These are phyloP conservation scores for Gryllus bimaculatus DNA, from an alignment of 1,140 invertebrate genomes.

Conservation along the genomic window DNA sequence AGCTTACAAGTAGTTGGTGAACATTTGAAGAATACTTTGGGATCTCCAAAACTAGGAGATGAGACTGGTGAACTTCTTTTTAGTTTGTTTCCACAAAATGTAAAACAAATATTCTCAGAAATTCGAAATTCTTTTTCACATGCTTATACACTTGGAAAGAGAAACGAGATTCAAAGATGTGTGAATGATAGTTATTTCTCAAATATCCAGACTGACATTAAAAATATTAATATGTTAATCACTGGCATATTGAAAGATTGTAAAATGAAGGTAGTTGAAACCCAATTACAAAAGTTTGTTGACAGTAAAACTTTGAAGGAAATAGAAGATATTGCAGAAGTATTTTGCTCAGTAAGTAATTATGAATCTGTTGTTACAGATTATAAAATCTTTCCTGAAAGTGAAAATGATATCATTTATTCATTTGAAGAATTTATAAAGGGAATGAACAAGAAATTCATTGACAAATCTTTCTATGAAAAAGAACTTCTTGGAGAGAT, in stretches of 20 bases:
- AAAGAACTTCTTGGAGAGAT: neutral
- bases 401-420: neutral
- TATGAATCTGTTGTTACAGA: neutral
- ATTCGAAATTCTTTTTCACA: neutral
- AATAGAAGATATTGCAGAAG: neutral
- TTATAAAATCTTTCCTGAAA: neutral
- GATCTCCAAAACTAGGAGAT: neutral
- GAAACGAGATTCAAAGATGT: neutral
- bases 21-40: slow-evolving; percentile 12
- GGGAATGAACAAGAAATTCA: neutral
- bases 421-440: neutral
- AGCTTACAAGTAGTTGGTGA: slow-evolving; percentile 6
- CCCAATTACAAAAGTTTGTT: neutral
- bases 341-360: neutral
- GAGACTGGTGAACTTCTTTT: neutral
- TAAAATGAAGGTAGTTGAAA: neutral
- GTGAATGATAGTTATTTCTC: neutral
- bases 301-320: neutral
- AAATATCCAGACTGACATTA: neutral
- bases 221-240: neutral
- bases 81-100: neutral
- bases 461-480: neutral
- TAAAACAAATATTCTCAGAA: neutral
- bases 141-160: neutral
- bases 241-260: neutral